Conservation (phyloP, 37 sponge, comb jelly and placozoan genomes). For the Trichoplax adhaerens region DNA sequence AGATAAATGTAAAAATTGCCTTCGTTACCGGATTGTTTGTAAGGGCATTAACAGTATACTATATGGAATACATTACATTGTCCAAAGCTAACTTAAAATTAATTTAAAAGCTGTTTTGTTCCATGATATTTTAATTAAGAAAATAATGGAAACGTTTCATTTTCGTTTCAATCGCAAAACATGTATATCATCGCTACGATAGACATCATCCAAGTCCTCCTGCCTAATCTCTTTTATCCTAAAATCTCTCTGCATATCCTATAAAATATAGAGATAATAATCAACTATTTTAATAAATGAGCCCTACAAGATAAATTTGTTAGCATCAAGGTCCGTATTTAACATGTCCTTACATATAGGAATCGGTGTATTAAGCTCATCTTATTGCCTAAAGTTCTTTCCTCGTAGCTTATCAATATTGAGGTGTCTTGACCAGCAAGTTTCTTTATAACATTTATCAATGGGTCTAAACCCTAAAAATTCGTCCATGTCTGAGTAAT, state of each 20-base stretch:
- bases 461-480: conserved; percentile 21
- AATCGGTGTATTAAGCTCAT: conserved; percentile 32
- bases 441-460: conserved; percentile 32
- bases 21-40: too few species aligned
- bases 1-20: too few species aligned
- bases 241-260: conserved; percentile 28
- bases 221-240: conserved; percentile 6
- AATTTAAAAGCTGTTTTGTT: too few species aligned
- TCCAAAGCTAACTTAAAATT: too few species aligned
- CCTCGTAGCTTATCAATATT: conserved; percentile 57
- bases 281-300: background rate
- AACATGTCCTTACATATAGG: conserved; percentile 15
- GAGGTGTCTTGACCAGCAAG: conserved; percentile 19
- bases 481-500: background rate
- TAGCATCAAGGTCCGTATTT: background rate
- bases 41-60: too few species aligned
- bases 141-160: background rate
- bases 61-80: too few species aligned
- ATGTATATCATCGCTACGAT: conserved; percentile 50
- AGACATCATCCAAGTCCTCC: conserved; percentile 15
- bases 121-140: too few species aligned
- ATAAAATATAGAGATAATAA: background rate
- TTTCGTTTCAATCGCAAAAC: conserved; percentile 11
- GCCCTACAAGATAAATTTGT: background rate
- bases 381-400: conserved; percentile 60